Conservation (phyloP, 2,888 invertebrate species). For the Caenorhabditis drosophilae region DNA sequence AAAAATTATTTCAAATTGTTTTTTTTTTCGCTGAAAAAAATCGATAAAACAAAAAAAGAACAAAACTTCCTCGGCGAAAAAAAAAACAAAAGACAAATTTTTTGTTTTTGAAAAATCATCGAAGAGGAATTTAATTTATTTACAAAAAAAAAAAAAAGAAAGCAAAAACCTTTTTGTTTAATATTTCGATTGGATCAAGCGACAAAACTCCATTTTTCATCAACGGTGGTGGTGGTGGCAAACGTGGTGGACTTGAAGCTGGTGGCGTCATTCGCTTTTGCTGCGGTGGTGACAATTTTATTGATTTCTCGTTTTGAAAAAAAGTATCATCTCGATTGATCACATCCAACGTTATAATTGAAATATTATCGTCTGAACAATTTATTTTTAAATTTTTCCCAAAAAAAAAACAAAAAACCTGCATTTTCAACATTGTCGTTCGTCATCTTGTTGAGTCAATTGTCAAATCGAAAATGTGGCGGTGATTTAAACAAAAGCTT, state of each 20-base stretch:
- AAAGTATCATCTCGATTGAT: not conserved
- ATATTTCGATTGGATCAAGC: not conserved
- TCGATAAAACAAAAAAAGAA: not conserved
- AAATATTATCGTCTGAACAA: constrained; percentile 25
- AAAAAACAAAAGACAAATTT: no score
- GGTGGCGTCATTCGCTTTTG: not conserved
- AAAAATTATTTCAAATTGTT: no score
- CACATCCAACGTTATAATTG: constrained; percentile 28
- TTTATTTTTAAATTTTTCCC: no score
- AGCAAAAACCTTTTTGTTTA: not conserved
- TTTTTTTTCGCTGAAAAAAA: constrained; percentile 3
- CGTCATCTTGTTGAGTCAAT: no score
- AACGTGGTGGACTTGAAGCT: constrained; percentile 12
- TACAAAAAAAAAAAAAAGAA: no score
- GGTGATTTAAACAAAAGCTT: no score
- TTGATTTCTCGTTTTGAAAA: not conserved
- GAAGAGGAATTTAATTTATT: no score
- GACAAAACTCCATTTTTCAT: no score
- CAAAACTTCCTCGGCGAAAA: not conserved
- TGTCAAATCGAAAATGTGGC: no score
- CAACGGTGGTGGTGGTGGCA: constrained; percentile 23
- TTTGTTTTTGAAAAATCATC: not conserved
- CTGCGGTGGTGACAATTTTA: no score
- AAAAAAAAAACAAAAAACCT: no score
- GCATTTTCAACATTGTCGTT: no score